These are phyloP conservation scores for Boulengeromyrus knoepffleri DNA, from an alignment of 2,113 vertebrate species.

Conservation along the genomic window DNA sequence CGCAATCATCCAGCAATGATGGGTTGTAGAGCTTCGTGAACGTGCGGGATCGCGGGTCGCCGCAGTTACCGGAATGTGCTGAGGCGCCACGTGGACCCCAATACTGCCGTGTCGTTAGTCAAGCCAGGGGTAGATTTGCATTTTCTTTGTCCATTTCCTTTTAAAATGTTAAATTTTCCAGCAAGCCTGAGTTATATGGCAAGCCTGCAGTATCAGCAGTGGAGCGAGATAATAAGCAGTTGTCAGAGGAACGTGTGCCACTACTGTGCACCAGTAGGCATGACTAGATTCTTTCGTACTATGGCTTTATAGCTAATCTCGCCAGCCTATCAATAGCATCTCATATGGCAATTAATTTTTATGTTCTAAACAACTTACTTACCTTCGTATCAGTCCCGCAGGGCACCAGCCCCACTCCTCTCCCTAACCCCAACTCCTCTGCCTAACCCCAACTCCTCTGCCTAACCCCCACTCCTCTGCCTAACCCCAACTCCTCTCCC, in stretches of 20 bases:
- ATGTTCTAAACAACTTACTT: neutral
- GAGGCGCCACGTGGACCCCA: neutral
- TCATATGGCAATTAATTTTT: conserved; percentile 2
- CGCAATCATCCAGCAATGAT: neutral
- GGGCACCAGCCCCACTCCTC: neutral
- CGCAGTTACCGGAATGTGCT: neutral
- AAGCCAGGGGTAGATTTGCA: neutral
- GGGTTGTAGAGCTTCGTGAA: neutral
- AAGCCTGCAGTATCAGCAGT: neutral
- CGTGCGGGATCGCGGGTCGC: neutral
- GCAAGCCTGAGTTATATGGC: neutral
- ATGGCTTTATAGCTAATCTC: neutral
- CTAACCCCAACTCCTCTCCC: no score
- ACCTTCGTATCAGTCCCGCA: neutral
- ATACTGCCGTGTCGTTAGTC: neutral
- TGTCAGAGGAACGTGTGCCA: neutral
- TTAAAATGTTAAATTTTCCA: neutral
- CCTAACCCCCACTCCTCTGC: no score
- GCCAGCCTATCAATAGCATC: neutral
- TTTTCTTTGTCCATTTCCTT: neutral
- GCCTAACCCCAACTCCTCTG: no score
- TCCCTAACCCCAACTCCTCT: neutral
- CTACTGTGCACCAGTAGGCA: neutral
- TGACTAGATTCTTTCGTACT: neutral
- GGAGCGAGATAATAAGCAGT: neutral